Percentiles rank a stretch among this genome's conserved stretches.
phyloP scores from a whole-genome alignment of 2,797 vertebrate genomes.

The Labroides dimidiatus region DNA sequence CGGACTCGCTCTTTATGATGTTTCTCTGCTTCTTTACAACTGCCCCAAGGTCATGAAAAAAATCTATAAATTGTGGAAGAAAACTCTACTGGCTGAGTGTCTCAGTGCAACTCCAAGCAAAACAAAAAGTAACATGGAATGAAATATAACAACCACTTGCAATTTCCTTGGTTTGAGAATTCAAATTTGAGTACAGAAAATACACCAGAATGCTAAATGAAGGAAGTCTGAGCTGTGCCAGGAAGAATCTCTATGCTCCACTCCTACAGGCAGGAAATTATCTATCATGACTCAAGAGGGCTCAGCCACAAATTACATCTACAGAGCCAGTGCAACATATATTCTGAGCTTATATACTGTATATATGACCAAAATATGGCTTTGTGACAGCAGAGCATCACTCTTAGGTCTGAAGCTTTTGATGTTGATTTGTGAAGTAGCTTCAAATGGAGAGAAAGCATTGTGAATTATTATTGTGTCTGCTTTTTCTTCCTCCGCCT shows the following conservation, averaged over 20 bases:
- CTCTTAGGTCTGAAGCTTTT: constrained; percentile 9
- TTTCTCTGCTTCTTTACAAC: not conserved
- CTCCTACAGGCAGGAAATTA: not conserved
- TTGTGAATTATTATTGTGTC: constrained; percentile 11
- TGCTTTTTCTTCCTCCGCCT: constrained; percentile 1
- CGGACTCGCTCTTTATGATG: not conserved
- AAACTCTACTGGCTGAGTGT: not conserved
- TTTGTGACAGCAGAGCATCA: not conserved
- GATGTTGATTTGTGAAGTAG: constrained; percentile 11
- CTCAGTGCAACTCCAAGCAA: not conserved
- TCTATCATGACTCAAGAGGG: not conserved
- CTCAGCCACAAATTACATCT: constrained; percentile 14
- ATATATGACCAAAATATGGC: not conserved
- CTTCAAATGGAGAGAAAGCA: constrained; percentile 10
- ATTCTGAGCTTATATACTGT: constrained; percentile 5
- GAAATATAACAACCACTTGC: not conserved
- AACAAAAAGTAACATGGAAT: not conserved
- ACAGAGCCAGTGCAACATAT: not conserved
- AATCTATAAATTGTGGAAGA: not conserved
- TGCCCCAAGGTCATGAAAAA: not conserved
- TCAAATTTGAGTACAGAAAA: not conserved
- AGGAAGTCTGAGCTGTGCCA: not conserved
- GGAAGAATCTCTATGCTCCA: constrained; percentile 1
- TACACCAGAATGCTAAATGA: constrained; percentile 1
- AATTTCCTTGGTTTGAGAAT: constrained; percentile 1